A percentile compares a stretch with the other conserved stretches of the same genome.
Evolutionary conservation across 2,888 invertebrate genomes (phyloP).

Genomic region (Congeria kusceri): DNA sequence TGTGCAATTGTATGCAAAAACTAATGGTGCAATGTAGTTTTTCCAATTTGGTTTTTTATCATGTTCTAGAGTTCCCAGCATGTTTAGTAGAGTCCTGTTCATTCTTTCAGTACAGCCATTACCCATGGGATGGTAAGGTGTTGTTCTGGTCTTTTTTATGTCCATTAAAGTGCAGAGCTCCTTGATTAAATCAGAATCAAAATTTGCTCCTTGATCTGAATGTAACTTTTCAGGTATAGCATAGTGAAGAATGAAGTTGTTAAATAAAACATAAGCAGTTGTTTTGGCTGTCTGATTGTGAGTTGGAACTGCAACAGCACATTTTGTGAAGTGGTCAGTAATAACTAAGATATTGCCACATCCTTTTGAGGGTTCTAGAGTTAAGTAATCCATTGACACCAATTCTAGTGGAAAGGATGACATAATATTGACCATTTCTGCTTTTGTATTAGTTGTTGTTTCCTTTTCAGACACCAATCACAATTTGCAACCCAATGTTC

Average conservation of each 20-base stretch:
- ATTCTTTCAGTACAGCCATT: not conserved
- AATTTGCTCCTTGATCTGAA: conserved; percentile 10
- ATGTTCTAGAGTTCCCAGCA: conserved; percentile 7
- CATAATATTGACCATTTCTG: conserved; percentile 17
- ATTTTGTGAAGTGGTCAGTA: too few species aligned
- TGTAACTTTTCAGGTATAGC: not conserved
- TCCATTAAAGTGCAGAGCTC: conserved; percentile 7
- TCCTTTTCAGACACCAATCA: too few species aligned
- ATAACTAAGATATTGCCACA: too few species aligned
- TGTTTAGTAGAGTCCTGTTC: conserved; percentile 6
- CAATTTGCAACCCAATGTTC: too few species aligned
- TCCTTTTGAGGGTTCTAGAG: too few species aligned
- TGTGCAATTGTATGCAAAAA: too few species aligned
- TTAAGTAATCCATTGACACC: too few species aligned
- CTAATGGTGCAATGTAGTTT: too few species aligned
- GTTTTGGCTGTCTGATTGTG: conserved; percentile 18
- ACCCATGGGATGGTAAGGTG: not conserved
- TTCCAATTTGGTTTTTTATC: conserved; percentile 4
- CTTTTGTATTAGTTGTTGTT: too few species aligned
- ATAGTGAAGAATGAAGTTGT: conserved; percentile 10
- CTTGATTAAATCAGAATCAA: conserved; percentile 6
- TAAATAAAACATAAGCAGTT: conserved; percentile 1
- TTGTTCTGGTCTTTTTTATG: conserved; percentile 11
- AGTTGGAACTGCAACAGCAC: conserved; percentile 25
- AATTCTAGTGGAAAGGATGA: too few species aligned